A percentile compares a stretch with the other conserved stretches of the same genome.
phyloP scores from a whole-genome alignment of 2,113 vertebrate species.

The Chloroceryle aenea region DNA sequence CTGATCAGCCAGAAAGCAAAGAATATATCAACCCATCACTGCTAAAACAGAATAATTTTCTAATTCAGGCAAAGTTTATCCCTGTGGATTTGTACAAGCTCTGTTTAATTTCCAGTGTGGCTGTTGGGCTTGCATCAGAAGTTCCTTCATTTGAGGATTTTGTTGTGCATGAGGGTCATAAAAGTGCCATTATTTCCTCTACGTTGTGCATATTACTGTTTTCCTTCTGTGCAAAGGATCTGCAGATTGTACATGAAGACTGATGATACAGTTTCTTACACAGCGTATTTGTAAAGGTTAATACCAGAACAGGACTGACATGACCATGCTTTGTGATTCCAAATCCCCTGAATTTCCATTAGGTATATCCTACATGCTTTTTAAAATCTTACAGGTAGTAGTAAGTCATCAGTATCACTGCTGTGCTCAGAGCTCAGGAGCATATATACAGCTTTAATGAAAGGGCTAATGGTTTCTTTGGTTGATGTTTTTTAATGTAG shows the following conservation, averaged over 20 bases:
- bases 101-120: slow-evolving; percentile 5
- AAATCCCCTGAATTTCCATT: not conserved
- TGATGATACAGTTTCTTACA: not conserved
- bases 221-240: not conserved
- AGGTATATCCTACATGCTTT: not conserved
- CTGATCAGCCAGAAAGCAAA: not conserved
- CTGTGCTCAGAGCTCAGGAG: not conserved
- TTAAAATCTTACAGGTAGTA: not conserved
- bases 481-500: not conserved
- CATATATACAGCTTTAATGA: not conserved
- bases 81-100: not conserved
- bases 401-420: not conserved
- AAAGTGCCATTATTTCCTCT: not conserved
- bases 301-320: not conserved
- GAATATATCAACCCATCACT: not conserved
- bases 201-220: fast-evolving
- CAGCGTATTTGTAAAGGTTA: not conserved
- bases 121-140: not conserved
- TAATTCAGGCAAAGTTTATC: slow-evolving; percentile 46
- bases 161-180: not conserved
- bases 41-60: not conserved
- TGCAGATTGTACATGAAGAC: not conserved
- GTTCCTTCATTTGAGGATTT: not conserved
- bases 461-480: not conserved
- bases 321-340: not conserved